Percentiles rank a stretch among this genome's conserved stretches.
These are phyloP conservation scores for Falco peregrinus DNA, from an alignment of 2,797 vertebrate genomes.

Conservation along the genomic window DNA sequence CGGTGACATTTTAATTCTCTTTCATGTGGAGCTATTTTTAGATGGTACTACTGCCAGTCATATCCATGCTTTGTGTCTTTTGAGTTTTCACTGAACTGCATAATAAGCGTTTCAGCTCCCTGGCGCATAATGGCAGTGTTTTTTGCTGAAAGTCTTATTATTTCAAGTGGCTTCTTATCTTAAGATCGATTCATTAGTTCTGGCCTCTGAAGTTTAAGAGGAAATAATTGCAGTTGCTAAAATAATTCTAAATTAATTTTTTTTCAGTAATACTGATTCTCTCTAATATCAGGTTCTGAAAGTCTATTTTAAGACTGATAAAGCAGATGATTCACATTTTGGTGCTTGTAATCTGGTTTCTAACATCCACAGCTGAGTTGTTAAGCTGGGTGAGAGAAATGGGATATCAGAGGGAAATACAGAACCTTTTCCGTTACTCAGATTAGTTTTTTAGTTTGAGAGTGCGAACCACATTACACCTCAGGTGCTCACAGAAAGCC, in stretches of 20 bases:
- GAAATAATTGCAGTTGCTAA: slow-evolving; percentile 29
- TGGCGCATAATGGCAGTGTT: slow-evolving; percentile 63
- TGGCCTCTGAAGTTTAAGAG: slow-evolving; percentile 66
- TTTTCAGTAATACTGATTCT: slow-evolving; percentile 36
- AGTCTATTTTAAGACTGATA: slow-evolving; percentile 21
- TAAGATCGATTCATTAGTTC: slow-evolving; percentile 55
- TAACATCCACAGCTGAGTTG: not conserved
- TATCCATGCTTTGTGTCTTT: slow-evolving; percentile 68
- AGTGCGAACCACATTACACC: not conserved
- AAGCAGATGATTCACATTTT: not conserved
- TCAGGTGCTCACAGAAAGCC: not conserved
- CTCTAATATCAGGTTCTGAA: slow-evolving; percentile 16
- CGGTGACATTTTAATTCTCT: slow-evolving; percentile 81
- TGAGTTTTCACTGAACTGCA: slow-evolving; percentile 68
- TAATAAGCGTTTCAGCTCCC: slow-evolving; percentile 69
- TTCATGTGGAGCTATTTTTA: slow-evolving; percentile 76
- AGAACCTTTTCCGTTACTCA: not conserved
- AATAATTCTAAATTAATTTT: slow-evolving; percentile 10
- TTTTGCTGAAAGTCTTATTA: slow-evolving; percentile 69
- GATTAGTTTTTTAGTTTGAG: not conserved
- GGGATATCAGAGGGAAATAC: not conserved
- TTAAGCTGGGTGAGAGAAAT: not conserved
- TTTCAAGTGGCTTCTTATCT: slow-evolving; percentile 68
- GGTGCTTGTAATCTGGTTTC: not conserved
- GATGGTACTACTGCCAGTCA: slow-evolving; percentile 70